Evolutionary conservation across 2,888 invertebrate species (phyloP).

Genomic region (Gortyna flavago): DNA sequence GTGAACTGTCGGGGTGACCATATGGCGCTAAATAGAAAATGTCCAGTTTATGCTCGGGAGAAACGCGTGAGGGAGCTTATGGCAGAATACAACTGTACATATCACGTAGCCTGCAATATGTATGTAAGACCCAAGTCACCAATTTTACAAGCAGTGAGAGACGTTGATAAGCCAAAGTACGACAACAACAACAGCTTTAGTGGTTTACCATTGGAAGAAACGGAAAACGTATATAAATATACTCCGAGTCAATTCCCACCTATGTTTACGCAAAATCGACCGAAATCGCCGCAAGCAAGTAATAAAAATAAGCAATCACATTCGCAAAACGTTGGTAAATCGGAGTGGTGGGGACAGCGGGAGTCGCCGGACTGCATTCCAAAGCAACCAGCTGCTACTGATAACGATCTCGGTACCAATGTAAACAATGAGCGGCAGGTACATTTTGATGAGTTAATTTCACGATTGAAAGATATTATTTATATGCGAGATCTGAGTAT

Average conservation of each 20-base stretch:
- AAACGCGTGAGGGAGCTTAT: conserved; percentile 42
- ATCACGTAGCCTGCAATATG: conserved; percentile 6
- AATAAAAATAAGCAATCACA: background rate
- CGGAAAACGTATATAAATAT: background rate
- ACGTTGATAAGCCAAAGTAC: background rate
- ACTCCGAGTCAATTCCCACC: background rate
- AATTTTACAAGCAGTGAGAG: background rate
- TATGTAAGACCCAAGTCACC: background rate
- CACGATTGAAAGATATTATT: conserved; percentile 8
- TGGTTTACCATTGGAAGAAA: background rate
- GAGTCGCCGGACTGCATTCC: background rate
- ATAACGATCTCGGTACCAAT: background rate
- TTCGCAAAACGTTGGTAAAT: background rate
- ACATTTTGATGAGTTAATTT: too few relatives aligned
- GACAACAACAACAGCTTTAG: background rate
- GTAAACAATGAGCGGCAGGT: conserved; percentile 1
- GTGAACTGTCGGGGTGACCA: conserved; percentile 45
- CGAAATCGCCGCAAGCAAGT: conserved; percentile 1
- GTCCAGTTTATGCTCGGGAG: conserved; percentile 42
- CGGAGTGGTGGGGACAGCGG: too few relatives aligned
- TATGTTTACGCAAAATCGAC: background rate
- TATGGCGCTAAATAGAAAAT: conserved; percentile 36
- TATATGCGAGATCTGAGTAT: conserved; percentile 6
- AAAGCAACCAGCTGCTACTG: background rate
- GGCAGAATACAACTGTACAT: conserved; percentile 37